Evolutionary conservation across 2,797 vertebrate species (phyloP), one percentile per base, ranked within the genome.

Genomic region (Arremon brunneinucha): DNA sequence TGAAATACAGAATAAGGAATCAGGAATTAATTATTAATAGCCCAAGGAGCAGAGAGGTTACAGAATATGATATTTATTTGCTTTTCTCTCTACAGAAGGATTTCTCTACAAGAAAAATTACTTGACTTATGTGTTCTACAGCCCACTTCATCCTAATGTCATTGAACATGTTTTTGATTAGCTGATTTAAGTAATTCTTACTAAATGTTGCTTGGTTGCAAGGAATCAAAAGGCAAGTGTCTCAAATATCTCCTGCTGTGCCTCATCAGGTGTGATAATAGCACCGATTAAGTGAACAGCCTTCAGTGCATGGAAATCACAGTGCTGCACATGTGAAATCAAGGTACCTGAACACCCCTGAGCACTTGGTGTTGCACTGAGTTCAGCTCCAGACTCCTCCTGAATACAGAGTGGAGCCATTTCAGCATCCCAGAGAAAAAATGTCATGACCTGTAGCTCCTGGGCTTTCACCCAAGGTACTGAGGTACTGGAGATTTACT

Each of bases 241-340:
- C 91, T 95, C 77, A 82, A 46, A 79, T 79, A 90, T 89, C 91
- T 90, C 83, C 85, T 93, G 90, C 95, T 95, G 91, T 93, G 95
- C 83, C 91, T 96, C 95, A 93, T 95, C 95, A 94, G 84, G 90
- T 94, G 76, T 90, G 83, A 90, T 95, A 95, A 96, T 74, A 94
- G 60, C 87, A 91, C 63, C 60, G 3, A 97, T 92, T 90, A 95
- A 93, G 49, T 53, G 80, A 94, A 94, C 88, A 90, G 69, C 74
- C 75, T 91, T 83, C 49, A 7, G 80, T 74, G 84, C 90, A 56
- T 1, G 76, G 92, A 91, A 91, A 93, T 85, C 68, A 94, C 53
- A 59, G 71, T 0, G 30, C 50, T 79, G 74, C 8, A n/a, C 71
- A 84, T 69, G 71, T 94, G 86, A 91, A 86, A 97, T 82, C 50